A percentile compares a stretch with the other conserved stretches of the same genome.
phyloP scores from a whole-genome alignment of 2,888 invertebrate genomes.

The Brachypterus glaber region DNA sequence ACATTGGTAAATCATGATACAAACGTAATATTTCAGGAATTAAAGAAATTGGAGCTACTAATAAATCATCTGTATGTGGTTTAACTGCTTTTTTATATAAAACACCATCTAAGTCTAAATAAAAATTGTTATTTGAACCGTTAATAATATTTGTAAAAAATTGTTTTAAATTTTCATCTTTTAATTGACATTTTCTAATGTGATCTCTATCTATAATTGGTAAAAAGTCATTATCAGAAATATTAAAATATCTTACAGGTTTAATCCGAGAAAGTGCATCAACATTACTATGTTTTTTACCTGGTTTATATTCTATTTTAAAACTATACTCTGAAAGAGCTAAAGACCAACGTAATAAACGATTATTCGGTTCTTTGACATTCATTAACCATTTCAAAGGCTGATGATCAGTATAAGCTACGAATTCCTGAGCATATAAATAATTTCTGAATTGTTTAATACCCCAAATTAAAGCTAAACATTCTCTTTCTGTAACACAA shows the following conservation, averaged over 20 bases:
- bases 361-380: constrained; percentile 14
- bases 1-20: constrained; percentile 21
- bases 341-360: constrained; percentile 17
- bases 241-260: constrained; percentile 7
- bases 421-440: constrained; percentile 15
- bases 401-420: constrained; percentile 17
- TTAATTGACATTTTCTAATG: no score
- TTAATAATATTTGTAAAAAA: no score
- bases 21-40: constrained; percentile 12
- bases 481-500: constrained; percentile 17
- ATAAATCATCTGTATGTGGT: constrained; percentile 2
- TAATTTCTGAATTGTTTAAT: constrained; percentile 18
- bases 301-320: constrained; percentile 15
- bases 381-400: constrained; percentile 18
- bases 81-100: constrained; percentile 9
- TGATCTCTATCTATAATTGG: no score
- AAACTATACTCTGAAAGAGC: constrained; percentile 16
- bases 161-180: no score
- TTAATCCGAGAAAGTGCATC: constrained; percentile 16
- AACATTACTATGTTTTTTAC: constrained; percentile 17
- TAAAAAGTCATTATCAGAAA: no score
- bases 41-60: constrained; percentile 9
- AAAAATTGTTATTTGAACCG: no score
- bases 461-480: constrained; percentile 17
- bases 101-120: no score